Percentiles rank a stretch among this genome's conserved stretches.
These are phyloP conservation scores for Galeopsomyia nigrocyanea DNA, from an alignment of 2,888 invertebrate species.

Conservation along the genomic window DNA sequence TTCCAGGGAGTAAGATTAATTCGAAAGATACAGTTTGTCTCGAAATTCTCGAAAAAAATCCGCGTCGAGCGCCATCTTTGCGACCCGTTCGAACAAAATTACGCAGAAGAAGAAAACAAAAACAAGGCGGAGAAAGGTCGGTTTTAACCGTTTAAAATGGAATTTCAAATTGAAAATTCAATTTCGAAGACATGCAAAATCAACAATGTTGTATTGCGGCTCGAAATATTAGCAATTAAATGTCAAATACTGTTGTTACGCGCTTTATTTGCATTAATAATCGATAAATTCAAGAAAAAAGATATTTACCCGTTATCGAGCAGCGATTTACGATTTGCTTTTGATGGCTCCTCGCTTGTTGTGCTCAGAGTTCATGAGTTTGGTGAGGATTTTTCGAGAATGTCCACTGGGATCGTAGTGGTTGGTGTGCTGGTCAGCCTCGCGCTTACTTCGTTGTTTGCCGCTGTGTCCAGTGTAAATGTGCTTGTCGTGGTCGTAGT, in stretches of 20 bases:
- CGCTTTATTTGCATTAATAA: no score
- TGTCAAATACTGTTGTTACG: no score
- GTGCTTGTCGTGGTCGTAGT: constrained; percentile 93
- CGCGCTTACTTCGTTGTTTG: constrained; percentile 91
- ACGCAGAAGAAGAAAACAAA: constrained; percentile 9
- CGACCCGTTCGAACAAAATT: background rate
- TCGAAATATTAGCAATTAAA: no score
- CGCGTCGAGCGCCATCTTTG: constrained; percentile 28
- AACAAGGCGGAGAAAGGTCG: constrained; percentile 9
- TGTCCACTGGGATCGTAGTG: constrained; percentile 94
- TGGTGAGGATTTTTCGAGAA: constrained; percentile 90
- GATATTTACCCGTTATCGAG: background rate
- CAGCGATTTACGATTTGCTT: constrained; percentile 38
- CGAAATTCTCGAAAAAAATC: constrained; percentile 3
- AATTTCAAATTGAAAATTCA: no score
- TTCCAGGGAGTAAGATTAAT: constrained; percentile 18
- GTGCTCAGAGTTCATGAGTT: constrained; percentile 86
- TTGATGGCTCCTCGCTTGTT: constrained; percentile 78
- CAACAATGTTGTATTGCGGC: no score
- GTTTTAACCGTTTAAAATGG: no score
- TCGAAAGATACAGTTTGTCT: constrained; percentile 29
- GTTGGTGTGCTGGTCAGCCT: constrained; percentile 89
- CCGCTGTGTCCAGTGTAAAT: constrained; percentile 90
- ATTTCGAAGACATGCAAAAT: no score
- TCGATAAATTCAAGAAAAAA: background rate